Evolutionary conservation across 2,797 vertebrate species (phyloP), one percentile per base, ranked within the genome.

Genomic region (Myotis pilosus): DNA sequence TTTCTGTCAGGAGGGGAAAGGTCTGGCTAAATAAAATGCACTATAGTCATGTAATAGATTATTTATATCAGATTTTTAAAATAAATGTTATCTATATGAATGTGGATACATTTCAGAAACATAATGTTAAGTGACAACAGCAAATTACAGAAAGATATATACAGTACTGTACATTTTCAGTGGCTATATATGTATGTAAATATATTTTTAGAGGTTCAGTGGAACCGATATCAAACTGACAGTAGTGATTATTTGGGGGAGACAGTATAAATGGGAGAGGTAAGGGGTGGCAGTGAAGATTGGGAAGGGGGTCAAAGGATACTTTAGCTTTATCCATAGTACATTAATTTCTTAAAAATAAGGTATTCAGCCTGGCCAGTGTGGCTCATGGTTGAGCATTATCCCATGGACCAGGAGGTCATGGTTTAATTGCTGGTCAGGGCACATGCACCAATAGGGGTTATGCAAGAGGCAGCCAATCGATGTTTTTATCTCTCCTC

Each of bases 201-300:
- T 92, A 44, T 55, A 51, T 75, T 92, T 92, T 60, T 84, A 78
- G 87, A 81, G 49, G 5, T 78, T 51, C 51, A 74, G 75, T 87
- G 92, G 78, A 78, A 74, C 55, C 41, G 20, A 81, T 68, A 57
- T 41, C n/a, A 87, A 13, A 64, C 38, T 55, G 12, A 41, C 71
- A 71, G 28, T 16, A 47, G 49, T 3, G 51, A 23, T 72, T 89
- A 44, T 71, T 76, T 57, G 33, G 19, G 28, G 51, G 25, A 22
- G 38, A 17, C 8, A 47, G 28, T 78, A 7, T 57, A 83, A 36
- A 23, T 90, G 13, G 71, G 15, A 68, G 15, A 68, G 74, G 68
- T 76, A 33, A 22, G 53, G 62, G 7, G 23, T 85, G 3, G 44
- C 78, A 62, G 64, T 62, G 36, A 71, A 41, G 17, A 57, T 64